phyloP scores from a whole-genome alignment of 2,888 invertebrate species.

The Neoascia interrupta region DNA sequence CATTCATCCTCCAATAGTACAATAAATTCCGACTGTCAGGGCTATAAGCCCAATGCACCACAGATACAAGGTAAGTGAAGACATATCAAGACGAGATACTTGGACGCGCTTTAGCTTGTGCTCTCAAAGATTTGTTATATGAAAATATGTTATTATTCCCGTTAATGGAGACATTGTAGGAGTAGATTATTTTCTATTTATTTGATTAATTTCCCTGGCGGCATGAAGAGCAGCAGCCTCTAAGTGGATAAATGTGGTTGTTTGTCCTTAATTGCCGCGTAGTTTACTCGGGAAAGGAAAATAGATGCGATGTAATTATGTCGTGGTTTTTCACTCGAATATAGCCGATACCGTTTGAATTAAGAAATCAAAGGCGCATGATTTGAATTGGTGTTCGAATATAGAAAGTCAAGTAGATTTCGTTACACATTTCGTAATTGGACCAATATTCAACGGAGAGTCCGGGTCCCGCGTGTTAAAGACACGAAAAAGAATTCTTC shows the following conservation, averaged over 20 bases:
- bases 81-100: slow-evolving; percentile 41
- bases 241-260: slow-evolving; percentile 58
- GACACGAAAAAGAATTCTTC: too few relatives aligned
- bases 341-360: slow-evolving; percentile 36
- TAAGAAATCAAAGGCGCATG: slow-evolving; percentile 4
- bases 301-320: slow-evolving; percentile 25
- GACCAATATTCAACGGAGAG: neutral
- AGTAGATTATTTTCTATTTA: slow-evolving; percentile 40
- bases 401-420: neutral
- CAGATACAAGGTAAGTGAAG: slow-evolving; percentile 79
- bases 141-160: slow-evolving; percentile 43
- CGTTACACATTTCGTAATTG: neutral
- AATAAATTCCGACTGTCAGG: slow-evolving; percentile 81
- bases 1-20: slow-evolving; percentile 79
- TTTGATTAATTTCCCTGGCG: slow-evolving; percentile 57
- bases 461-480: too few relatives aligned
- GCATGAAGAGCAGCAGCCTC: neutral
- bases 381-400: too few relatives aligned
- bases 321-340: slow-evolving; percentile 19
- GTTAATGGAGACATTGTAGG: slow-evolving; percentile 65
- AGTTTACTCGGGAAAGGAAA: neutral
- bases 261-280: slow-evolving; percentile 47
- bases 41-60: slow-evolving; percentile 83
- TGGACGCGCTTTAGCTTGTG: slow-evolving; percentile 3
- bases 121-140: neutral